Evolutionary conservation across 2,113 vertebrate genomes (phyloP).

Genomic region (Otis tarda): DNA sequence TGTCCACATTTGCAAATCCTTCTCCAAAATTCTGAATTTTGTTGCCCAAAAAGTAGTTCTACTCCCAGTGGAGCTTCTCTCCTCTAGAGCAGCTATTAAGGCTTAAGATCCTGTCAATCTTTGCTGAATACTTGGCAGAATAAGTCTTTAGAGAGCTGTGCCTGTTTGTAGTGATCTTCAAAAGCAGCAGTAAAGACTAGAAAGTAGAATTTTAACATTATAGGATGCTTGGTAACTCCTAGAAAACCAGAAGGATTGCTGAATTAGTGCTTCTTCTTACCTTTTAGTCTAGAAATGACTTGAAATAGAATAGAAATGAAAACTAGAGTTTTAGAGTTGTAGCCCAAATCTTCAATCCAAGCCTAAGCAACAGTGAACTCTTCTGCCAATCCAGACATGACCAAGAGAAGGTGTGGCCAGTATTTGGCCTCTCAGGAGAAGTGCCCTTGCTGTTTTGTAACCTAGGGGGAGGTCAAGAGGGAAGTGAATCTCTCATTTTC

Average conservation of each 20-base stretch:
- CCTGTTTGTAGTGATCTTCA: slow-evolving; percentile 10
- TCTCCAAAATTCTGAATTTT: neutral
- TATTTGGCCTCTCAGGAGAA: too few species aligned
- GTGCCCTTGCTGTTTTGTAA: neutral
- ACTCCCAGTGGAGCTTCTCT: neutral
- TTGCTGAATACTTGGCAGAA: neutral
- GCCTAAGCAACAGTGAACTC: neutral
- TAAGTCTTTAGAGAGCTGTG: neutral
- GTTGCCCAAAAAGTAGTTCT: neutral
- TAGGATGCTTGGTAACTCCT: neutral
- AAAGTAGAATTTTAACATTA: neutral
- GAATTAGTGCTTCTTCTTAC: neutral
- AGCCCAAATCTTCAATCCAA: neutral
- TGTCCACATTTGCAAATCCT: neutral
- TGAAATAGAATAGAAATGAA: too few species aligned
- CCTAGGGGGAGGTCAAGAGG: neutral
- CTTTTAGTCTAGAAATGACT: neutral
- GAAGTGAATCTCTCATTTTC: neutral
- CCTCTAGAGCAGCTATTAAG: neutral
- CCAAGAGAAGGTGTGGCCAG: too few species aligned
- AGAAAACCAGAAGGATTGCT: neutral
- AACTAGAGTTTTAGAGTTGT: too few species aligned
- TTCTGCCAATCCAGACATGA: neutral
- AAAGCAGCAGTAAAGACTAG: neutral
- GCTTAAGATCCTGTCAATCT: neutral